Base-by-base conservation (phyloP, 2,797 vertebrate genomes). In the Vireo griseus region DNA sequence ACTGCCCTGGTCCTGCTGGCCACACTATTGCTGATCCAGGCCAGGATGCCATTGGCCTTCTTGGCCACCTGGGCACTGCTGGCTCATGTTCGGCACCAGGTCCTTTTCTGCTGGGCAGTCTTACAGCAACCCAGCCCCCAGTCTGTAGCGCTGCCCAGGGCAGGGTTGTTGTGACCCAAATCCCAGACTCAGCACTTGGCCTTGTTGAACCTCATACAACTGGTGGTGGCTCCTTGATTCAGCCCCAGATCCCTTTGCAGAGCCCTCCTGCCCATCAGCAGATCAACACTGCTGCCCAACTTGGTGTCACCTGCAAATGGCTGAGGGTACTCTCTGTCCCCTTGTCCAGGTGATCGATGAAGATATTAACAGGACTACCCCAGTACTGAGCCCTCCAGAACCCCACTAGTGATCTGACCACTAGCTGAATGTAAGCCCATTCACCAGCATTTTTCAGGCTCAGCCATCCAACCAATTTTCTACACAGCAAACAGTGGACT, bases 301-400 rank as follows among this genome's bases (percentile, higher is more conserved):
- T 10, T 52, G 18, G 18, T 65, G 33, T 40, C 25, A 31, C 16
- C 33, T 22, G 18, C 31, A 35, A 47, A 58, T 47, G 13, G 8
- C 33, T 63, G 12, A 65, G 15, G 3, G 4, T 62, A 25, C 21
- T n/a, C 31, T 78, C 16, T 26, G 3, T 63, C 26, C 13, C 5
- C 17, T 35, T 1, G 0, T 47, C 25, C 9, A n/a, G n/a, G 19
- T 47, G 5, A 2, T 47, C 0, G 0, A 7, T 31, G 25, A 39
- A 69, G 20, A 39, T 33, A 21, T 40, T 58, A 40, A 35, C 8
- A 35, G 15, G 26, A 52, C 13, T 65, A 21, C 3, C 9, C 22
- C 31, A 54, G 47, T 21, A 59, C 8, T 25, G 16, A 81, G 9
- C 28, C 24, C 11, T 57, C 16, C 17, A 24, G 33, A 33, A 4